A percentile compares a stretch with the other conserved stretches of the same genome.
Conservation (phyloP, 2,797 vertebrate species). For the Trachops cirrhosus region DNA sequence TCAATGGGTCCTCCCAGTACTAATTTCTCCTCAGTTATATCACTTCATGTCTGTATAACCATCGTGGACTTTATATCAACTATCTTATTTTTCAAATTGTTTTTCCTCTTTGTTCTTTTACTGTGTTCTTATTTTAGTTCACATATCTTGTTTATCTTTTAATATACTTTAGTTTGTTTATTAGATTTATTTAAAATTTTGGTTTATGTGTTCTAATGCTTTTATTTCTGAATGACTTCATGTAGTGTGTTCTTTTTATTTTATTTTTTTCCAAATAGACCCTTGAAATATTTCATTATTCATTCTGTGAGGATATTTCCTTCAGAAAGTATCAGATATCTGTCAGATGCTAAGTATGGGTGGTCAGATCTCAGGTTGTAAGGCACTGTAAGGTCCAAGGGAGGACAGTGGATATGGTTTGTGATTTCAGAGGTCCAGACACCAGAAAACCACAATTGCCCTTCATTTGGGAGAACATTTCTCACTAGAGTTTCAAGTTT, state of each 20-base stretch:
- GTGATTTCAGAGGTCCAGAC: background rate
- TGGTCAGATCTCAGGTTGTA: background rate
- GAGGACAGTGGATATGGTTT: background rate
- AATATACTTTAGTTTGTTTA: background rate
- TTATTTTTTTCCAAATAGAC: background rate
- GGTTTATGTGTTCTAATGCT: background rate
- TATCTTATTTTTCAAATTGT: background rate
- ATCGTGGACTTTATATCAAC: background rate
- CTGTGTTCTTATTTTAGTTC: background rate
- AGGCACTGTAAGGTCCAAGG: background rate
- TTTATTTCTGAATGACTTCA: background rate
- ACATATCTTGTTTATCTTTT: background rate
- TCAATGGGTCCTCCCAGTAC: background rate
- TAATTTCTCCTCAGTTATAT: background rate
- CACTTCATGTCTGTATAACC: background rate
- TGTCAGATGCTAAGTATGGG: background rate
- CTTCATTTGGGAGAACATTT: background rate
- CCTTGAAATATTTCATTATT: background rate
- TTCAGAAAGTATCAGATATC: background rate
- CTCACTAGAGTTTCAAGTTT: slow-evolving; percentile 8
- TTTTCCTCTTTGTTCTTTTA: background rate
- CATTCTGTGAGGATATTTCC: slow-evolving; percentile 5
- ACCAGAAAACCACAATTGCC: background rate
- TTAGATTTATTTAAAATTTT: background rate
- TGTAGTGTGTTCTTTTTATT: background rate